Base-by-base conservation (phyloP, 2,113 vertebrate species). In the Peucedramus taeniatus region DNA sequence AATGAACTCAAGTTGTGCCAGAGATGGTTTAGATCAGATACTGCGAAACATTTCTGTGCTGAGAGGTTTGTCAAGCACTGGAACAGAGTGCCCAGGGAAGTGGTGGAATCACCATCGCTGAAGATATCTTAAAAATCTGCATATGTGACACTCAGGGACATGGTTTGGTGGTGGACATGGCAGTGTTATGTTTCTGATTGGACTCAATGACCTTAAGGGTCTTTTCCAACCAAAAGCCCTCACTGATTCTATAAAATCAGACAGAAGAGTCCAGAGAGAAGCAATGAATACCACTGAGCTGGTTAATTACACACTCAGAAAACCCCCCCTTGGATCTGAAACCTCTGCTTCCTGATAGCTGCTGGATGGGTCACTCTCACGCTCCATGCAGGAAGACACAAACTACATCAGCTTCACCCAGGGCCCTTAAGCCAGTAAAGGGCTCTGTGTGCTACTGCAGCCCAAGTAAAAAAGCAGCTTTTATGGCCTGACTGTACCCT, bases 71-170 rank as follows among this genome's bases (percentile, higher is more conserved):
- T 39, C n/a, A 79, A 27, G 21, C 60, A 35, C 3, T 51, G 26
- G 10, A 79, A 50, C 4, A 57, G 37, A 35, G n/a, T 45, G 17
- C 7, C 28, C 42, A 50, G 13, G 28, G 13, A 33, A 44, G 39
- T 28, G 8, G 7, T 26, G 4, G 7, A 80, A 35, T 71, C 33
- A 4, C 40, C 35, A 51, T 13, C 0, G 0, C 33, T 60, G 30
- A 21, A 60, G 14, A 18, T 9, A 7, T 65, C 78, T 42, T 39
- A 39, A 77, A 82, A 49, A 30, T 1, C 0, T 7, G 7, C 21
- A 54, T 7, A 22, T 26, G 7, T 53, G 37, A 37, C 9, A 5
- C 14, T 64, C 56, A 39, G 23, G 44, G 45, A 47, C 6, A 8
- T 8, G 9, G 18, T 40, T 83, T 54, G 23, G 13, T n/a, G 39